Conservation (phyloP, 2,113 vertebrate genomes). For the Thomomys bottae region DNA sequence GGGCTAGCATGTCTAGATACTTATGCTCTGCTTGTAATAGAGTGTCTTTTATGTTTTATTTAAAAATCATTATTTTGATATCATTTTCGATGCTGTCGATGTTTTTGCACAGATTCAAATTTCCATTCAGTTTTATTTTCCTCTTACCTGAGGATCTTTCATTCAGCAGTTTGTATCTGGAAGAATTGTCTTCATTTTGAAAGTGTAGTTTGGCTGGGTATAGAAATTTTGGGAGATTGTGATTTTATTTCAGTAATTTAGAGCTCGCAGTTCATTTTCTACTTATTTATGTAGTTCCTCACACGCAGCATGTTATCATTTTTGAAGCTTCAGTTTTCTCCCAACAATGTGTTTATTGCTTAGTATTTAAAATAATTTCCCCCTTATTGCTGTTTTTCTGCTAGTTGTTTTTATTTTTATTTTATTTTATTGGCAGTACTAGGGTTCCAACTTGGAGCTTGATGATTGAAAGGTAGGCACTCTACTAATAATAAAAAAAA, state of each 20-base stretch:
- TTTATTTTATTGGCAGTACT: too few species aligned
- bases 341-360: background rate
- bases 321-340: background rate
- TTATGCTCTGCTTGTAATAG: background rate
- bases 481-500: too few species aligned
- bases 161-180: background rate
- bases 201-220: background rate
- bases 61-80: too few species aligned
- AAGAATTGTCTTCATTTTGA: background rate
- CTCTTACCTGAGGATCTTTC: background rate
- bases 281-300: background rate
- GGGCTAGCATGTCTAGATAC: background rate
- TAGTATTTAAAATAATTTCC: background rate
- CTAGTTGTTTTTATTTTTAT: too few species aligned
- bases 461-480: too few species aligned
- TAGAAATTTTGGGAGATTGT: conserved; percentile 9
- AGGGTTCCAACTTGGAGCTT: too few species aligned
- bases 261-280: background rate
- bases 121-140: background rate
- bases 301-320: background rate
- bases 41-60: background rate
- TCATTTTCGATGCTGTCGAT: background rate
- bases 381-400: background rate
- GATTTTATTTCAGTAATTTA: background rate
- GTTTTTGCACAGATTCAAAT: background rate